phyloP scores from a whole-genome alignment of 2,888 invertebrate genomes.

The Euplexia lucipara region DNA sequence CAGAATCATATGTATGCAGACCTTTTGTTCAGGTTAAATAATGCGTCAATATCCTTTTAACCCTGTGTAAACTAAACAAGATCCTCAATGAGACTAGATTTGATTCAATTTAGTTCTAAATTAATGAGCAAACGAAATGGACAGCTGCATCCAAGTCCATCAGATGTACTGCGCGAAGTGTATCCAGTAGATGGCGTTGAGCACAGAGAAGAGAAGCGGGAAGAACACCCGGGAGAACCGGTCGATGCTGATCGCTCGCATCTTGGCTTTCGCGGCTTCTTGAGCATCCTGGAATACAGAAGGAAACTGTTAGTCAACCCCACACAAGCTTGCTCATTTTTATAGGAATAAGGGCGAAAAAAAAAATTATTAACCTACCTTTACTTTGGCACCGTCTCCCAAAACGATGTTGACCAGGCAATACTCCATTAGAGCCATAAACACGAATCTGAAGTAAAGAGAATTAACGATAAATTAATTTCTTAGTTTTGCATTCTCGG shows the following conservation, averaged over 20 bases:
- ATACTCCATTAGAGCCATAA: slow-evolving; percentile 98
- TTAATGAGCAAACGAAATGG: slow-evolving; percentile 33
- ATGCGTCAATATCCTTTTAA: too few relatives aligned
- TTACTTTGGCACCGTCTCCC: slow-evolving; percentile 92
- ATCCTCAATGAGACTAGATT: not conserved
- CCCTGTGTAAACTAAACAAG: too few relatives aligned
- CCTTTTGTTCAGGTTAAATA: too few relatives aligned
- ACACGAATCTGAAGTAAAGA: slow-evolving; percentile 93
- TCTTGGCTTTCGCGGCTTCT: slow-evolving; percentile 84
- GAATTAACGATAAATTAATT: too few relatives aligned
- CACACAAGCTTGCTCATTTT: too few relatives aligned
- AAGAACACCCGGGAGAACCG: slow-evolving; percentile 97
- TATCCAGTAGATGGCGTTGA: slow-evolving; percentile 97
- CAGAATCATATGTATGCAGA: too few relatives aligned
- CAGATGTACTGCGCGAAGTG: slow-evolving; percentile 92
- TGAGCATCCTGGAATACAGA: slow-evolving; percentile 81
- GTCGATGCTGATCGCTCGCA: slow-evolving; percentile 95
- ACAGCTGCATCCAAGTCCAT: slow-evolving; percentile 61
- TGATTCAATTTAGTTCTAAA: not conserved
- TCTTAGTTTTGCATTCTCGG: too few relatives aligned
- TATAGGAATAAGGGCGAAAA: too few relatives aligned
- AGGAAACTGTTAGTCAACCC: not conserved
- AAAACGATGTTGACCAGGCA: slow-evolving; percentile 96
- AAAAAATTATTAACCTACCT: slow-evolving; percentile 77
- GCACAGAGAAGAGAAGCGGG: slow-evolving; percentile 96